Evolutionary conservation across 2,888 invertebrate genomes (phyloP).

Genomic region (Stenoptilia bipunctidactyla): DNA sequence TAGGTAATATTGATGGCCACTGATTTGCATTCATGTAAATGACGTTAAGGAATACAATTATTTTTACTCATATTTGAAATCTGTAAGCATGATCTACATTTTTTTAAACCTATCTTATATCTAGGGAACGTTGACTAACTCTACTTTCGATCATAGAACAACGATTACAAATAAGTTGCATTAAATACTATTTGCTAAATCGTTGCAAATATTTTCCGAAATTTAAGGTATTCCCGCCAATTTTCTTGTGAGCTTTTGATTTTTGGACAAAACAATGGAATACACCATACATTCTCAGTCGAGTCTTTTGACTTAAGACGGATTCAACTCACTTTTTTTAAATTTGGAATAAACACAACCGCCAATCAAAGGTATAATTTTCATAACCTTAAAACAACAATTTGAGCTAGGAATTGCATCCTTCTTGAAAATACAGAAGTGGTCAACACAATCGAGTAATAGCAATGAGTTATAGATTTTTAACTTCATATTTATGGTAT

Average conservation of each 20-base stretch:
- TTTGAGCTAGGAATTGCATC: conserved; percentile 51
- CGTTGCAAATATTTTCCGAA: neutral
- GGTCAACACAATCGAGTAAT: too few species aligned
- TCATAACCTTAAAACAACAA: conserved; percentile 49
- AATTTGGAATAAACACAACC: conserved; percentile 47
- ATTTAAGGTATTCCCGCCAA: neutral
- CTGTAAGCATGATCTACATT: too few species aligned
- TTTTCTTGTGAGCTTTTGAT: too few species aligned
- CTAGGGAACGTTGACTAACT: neutral
- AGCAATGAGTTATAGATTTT: too few species aligned
- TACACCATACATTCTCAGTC: conserved; percentile 27
- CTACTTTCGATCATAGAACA: conserved; percentile 31
- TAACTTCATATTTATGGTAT: conserved; percentile 40
- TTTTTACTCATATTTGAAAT: too few species aligned
- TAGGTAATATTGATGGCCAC: conserved; percentile 32
- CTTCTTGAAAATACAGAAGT: too few species aligned
- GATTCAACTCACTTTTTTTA: conserved; percentile 43
- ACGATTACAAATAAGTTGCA: conserved; percentile 31
- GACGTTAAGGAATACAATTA: too few species aligned
- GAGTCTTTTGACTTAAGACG: conserved; percentile 48
- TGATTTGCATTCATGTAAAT: conserved; percentile 22
- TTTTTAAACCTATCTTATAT: neutral
- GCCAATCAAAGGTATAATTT: conserved; percentile 39
- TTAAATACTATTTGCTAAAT: conserved; percentile 9
- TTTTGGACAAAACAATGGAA: neutral